Percentiles rank a stretch among this genome's conserved stretches.
These are phyloP conservation scores for Netelia inedita DNA, from an alignment of 2,888 invertebrate species.

Conservation along the genomic window DNA sequence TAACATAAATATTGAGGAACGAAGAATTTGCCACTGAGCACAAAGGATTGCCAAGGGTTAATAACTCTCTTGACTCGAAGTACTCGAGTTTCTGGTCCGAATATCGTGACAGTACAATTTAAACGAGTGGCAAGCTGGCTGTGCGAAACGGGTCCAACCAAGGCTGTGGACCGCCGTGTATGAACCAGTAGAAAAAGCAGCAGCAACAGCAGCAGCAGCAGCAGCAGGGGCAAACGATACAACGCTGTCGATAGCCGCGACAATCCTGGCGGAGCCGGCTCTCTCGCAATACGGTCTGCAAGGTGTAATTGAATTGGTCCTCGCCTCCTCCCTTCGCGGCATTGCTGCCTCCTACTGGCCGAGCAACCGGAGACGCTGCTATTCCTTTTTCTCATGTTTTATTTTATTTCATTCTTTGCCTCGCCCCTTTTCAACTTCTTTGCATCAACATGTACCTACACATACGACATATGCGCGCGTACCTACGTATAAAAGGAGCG, in stretches of 20 bases:
- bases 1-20: not conserved
- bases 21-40: not conserved
- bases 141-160: slow-evolving; percentile 63
- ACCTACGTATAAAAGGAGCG: too few relatives aligned
- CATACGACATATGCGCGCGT: not conserved
- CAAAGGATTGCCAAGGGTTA: not conserved
- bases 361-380: slow-evolving; percentile 38
- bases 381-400: slow-evolving; percentile 32
- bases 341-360: slow-evolving; percentile 43
- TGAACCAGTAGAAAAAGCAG: slow-evolving; percentile 16
- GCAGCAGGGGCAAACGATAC: slow-evolving; percentile 70
- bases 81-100: not conserved
- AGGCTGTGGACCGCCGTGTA: slow-evolving; percentile 61
- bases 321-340: slow-evolving; percentile 37
- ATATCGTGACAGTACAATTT: slow-evolving; percentile 23
- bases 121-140: slow-evolving; percentile 68
- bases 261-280: slow-evolving; percentile 64
- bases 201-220: slow-evolving; percentile 9
- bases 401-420: slow-evolving; percentile 45
- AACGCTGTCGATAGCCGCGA: slow-evolving; percentile 64
- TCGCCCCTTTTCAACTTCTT: slow-evolving; percentile 39
- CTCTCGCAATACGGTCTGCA: slow-evolving; percentile 64
- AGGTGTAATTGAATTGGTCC: slow-evolving; percentile 78
- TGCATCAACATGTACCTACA: slow-evolving; percentile 3
- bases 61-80: slow-evolving; percentile 65